A percentile compares a stretch with the other conserved stretches of the same genome.
Conservation (phyloP, 92 coral and sea anemone species). For the Micromussa lordhowensis region DNA sequence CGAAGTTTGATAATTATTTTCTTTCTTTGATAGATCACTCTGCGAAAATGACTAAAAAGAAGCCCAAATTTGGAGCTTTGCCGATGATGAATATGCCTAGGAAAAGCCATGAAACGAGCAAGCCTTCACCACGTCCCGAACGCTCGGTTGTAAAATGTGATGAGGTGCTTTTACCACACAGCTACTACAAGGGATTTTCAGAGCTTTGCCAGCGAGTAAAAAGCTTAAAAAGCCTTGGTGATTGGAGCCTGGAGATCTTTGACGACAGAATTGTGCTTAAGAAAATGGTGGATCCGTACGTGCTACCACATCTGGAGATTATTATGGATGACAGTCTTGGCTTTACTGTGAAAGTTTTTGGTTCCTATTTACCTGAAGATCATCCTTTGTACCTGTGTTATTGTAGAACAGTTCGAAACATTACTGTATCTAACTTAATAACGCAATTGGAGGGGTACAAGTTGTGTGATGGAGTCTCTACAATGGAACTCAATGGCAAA, state of each 20-base stretch:
- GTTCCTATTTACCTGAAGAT: constrained; percentile 24
- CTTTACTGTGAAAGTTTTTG: constrained; percentile 36
- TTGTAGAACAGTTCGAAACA: background rate
- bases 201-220: constrained; percentile 15
- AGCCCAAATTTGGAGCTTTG: constrained; percentile 52
- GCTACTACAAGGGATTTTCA: background rate
- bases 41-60: constrained; percentile 28
- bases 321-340: constrained; percentile 34
- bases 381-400: constrained; percentile 10
- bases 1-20: too few relatives aligned
- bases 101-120: constrained; percentile 37
- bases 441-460: constrained; percentile 27
- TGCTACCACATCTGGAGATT: constrained; percentile 14
- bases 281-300: background rate
- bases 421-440: constrained; percentile 16
- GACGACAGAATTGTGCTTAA: constrained; percentile 2
- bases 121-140: constrained; percentile 25
- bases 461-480: constrained; percentile 35
- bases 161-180: background rate
- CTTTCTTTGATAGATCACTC: too few relatives aligned
- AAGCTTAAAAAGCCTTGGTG: constrained; percentile 16
- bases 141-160: constrained; percentile 17
- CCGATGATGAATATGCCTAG: constrained; percentile 54
- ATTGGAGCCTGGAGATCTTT: background rate
- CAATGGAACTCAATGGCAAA: constrained; percentile 21